Evolutionary conservation across 2,888 invertebrate species (phyloP), one percentile per base, ranked within the genome.

Genomic region (Eupithecia vulgata): DNA sequence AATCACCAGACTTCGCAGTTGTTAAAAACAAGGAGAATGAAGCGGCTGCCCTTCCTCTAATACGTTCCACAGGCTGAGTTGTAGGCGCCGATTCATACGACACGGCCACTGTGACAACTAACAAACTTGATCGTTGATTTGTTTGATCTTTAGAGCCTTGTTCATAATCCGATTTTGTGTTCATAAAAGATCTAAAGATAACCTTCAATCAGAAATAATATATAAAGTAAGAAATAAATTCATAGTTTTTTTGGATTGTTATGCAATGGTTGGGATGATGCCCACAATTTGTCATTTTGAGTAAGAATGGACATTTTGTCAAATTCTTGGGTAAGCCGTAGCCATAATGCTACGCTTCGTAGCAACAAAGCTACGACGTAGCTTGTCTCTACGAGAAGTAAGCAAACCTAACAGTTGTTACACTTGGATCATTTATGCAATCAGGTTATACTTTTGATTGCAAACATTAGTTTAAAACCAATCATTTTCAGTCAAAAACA

Each of bases 401-500:
- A 21, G 59, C 21, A 59, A 66, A 71, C 75, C 21, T 64, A 70
- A 74, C 69, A 75, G 64, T 67, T 70, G 64, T 35, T 35, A 72
- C 57, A 21, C n/a, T n/a, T 48, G 10, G 21, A 52, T 21, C 48
- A 52, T 21, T 48, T 35, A 45, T 71, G 68, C 40, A 67, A 37
- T 25, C n/a, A 52, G 48, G 21, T n/a, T 21, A 21, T 45, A 70
- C 79, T 85, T 84, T 83, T 82, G 81, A 83, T 81, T 84, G 85
- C 79, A 83, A 84, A 83, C 82, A 80, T 61, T 48, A 15, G 25
- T 67, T 65, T 34, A n/a, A 40, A 40, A 61, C 6, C 52, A 25
- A 67, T 67, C 68, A 82, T 87, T 89, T 88, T 83, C 87, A 87
- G 85, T 88, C 83, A 85, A 86, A 86, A 86, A 61, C 52, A 69